phyloP scores from a whole-genome alignment of 1,140 invertebrate species.

The Condylostylus longicornis region DNA sequence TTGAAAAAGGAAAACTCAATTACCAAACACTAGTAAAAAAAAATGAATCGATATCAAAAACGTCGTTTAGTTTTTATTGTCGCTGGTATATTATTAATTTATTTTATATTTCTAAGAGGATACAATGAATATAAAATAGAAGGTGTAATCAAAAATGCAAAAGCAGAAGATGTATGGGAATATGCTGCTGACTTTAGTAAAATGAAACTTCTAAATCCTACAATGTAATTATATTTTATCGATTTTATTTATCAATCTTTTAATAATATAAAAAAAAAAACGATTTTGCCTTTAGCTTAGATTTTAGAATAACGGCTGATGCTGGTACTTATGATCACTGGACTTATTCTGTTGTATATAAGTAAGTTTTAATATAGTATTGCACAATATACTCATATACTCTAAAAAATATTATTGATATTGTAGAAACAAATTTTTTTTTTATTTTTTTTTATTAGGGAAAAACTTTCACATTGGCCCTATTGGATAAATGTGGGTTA shows the following conservation, averaged over 20 bases:
- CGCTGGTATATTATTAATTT: conserved; percentile 14
- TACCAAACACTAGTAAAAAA: too few species aligned
- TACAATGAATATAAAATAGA: conserved; percentile 30
- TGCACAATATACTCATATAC: too few species aligned
- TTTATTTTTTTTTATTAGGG: too few species aligned
- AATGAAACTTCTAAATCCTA: conserved; percentile 51
- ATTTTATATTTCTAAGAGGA: conserved; percentile 21
- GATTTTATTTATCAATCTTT: neutral
- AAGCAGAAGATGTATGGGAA: conserved; percentile 49
- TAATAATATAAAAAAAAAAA: neutral
- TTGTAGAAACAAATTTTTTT: too few species aligned
- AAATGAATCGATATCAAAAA: too few species aligned
- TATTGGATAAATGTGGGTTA: conserved; percentile 39
- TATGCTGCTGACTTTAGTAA: conserved; percentile 59
- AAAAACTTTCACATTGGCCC: conserved; percentile 47
- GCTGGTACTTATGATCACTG: conserved; percentile 50
- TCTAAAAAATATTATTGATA: too few species aligned
- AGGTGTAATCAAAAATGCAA: conserved; percentile 34
- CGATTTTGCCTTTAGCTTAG: conserved; percentile 33
- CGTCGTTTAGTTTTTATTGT: too few species aligned
- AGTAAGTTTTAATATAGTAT: too few species aligned
- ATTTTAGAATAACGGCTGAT: conserved; percentile 45
- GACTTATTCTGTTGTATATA: conserved; percentile 52
- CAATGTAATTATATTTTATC: conserved; percentile 42
- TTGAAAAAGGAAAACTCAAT: too few species aligned